phyloP scores from a whole-genome alignment of 1,140 invertebrate genomes.

The Dysdera silvatica region DNA sequence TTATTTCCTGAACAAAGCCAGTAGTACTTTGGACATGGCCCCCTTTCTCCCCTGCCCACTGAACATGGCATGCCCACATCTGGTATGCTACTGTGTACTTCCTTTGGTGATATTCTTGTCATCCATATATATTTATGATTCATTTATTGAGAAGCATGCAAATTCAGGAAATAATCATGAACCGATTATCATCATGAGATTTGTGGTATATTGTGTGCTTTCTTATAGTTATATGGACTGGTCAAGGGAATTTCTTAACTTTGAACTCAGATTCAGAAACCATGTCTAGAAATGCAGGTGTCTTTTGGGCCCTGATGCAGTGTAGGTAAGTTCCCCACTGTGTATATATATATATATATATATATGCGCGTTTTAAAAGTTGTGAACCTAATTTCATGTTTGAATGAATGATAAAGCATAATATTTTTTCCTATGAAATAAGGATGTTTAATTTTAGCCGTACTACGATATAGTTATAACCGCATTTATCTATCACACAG shows the following conservation, averaged over 20 bases:
- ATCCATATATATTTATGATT: neutral
- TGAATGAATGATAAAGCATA: too few relatives aligned
- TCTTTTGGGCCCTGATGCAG: conserved; percentile 94
- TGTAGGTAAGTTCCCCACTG: conserved; percentile 69
- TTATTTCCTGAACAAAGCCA: too few relatives aligned
- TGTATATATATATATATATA: too few relatives aligned
- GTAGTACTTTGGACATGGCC: too few relatives aligned
- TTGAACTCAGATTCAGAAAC: conserved; percentile 77
- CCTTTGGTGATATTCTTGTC: neutral
- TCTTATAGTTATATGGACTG: conserved; percentile 49
- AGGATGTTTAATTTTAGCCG: too few relatives aligned
- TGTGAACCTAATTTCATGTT: too few relatives aligned
- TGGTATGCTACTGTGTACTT: neutral
- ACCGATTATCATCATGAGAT: too few relatives aligned
- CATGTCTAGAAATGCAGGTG: conserved; percentile 83
- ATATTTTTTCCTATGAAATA: too few relatives aligned
- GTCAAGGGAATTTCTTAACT: conserved; percentile 88
- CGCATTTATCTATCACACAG: neutral
- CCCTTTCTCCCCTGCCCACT: conserved; percentile 82
- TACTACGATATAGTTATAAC: too few relatives aligned
- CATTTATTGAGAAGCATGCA: neutral
- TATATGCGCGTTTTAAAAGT: too few relatives aligned
- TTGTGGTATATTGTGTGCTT: too few relatives aligned
- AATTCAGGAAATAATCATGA: conserved; percentile 4
- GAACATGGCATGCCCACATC: conserved; percentile 52